Percentiles rank a stretch among this genome's conserved stretches.
Evolutionary conservation across 2,888 invertebrate species (phyloP).

Genomic region (Drosophila nigricruria): DNA sequence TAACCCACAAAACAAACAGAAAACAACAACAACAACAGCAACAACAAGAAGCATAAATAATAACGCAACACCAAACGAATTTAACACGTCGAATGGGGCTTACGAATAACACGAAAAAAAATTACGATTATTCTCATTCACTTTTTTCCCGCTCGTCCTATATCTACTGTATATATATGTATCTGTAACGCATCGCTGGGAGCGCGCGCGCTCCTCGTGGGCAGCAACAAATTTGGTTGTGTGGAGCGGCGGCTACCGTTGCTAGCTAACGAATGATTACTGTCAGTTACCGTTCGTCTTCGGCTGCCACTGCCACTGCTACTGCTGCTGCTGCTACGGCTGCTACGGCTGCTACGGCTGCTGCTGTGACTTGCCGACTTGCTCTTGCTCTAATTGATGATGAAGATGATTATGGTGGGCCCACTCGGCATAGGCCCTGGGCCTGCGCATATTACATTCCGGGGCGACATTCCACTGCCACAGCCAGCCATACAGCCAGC

Average conservation of each 20-base stretch:
- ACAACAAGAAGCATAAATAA: constrained; percentile 11
- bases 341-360: constrained; percentile 3
- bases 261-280: constrained; percentile 76
- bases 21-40: neutral
- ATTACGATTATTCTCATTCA: constrained; percentile 51
- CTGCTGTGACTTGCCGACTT: constrained; percentile 12
- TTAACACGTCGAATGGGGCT: constrained; percentile 26
- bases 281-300: constrained; percentile 48
- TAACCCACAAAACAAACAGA: neutral
- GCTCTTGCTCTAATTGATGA: constrained; percentile 47
- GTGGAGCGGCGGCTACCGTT: constrained; percentile 64
- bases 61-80: constrained; percentile 24
- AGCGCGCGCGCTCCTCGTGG: constrained; percentile 25
- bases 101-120: constrained; percentile 26
- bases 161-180: constrained; percentile 28
- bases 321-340: neutral
- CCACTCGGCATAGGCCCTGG: constrained; percentile 32
- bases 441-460: constrained; percentile 43
- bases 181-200: constrained; percentile 41
- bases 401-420: constrained; percentile 20
- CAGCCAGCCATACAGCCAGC: neutral
- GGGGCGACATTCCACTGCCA: constrained; percentile 15
- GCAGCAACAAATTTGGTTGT: constrained; percentile 30
- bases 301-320: constrained; percentile 16
- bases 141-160: constrained; percentile 55